A percentile compares a stretch with the other conserved stretches of the same genome.
Conservation (phyloP, 2,888 invertebrate genomes). For the Eupithecia subfuscata region DNA sequence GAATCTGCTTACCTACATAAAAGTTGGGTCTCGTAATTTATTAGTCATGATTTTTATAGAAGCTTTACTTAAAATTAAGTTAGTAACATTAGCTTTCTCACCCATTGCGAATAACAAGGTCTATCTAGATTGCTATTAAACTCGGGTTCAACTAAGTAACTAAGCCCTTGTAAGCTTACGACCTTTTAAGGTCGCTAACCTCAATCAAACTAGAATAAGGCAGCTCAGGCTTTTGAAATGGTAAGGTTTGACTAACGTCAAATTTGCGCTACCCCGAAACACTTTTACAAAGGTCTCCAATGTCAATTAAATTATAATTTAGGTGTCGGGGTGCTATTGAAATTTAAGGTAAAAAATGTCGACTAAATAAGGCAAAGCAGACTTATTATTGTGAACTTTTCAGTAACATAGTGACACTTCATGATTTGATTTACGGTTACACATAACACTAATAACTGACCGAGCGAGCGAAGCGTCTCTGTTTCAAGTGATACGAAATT, state of each 20-base stretch:
- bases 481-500: no score
- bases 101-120: slow-evolving; percentile 21
- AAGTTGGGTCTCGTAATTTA: neutral
- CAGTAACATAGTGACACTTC: no score
- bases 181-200: slow-evolving; percentile 39
- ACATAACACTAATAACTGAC: no score
- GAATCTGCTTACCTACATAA: neutral
- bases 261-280: neutral
- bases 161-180: slow-evolving; percentile 11
- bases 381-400: no score
- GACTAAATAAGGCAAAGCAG: no score
- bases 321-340: neutral
- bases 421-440: no score
- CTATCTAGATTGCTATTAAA: slow-evolving; percentile 16
- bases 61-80: neutral
- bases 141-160: slow-evolving; percentile 11
- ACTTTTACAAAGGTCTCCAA: neutral
- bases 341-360: neutral
- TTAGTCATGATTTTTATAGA: neutral
- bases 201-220: slow-evolving; percentile 32
- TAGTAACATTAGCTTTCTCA: slow-evolving; percentile 1
- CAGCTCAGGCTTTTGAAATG: slow-evolving; percentile 10
- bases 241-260: neutral
- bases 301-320: slow-evolving; percentile 2
- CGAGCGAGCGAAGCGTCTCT: no score